Conservation (phyloP, 1,140 invertebrate species). For the Drosophila athabasca region DNA sequence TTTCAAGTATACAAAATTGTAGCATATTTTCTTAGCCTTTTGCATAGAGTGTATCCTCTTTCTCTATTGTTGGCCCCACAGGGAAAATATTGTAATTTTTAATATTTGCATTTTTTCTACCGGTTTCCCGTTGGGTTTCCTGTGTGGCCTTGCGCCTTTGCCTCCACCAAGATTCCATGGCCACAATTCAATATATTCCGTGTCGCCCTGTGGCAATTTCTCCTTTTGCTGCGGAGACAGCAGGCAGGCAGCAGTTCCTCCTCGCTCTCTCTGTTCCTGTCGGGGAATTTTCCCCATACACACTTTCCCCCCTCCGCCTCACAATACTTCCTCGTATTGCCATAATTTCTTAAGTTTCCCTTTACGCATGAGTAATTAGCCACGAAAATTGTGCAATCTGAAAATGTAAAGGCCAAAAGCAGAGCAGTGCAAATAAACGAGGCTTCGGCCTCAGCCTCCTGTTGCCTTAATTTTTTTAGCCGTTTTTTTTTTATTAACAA, state of each 20-base stretch:
- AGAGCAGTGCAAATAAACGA: too few species aligned
- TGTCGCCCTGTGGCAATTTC: slow-evolving; percentile 43
- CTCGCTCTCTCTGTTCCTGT: not conserved
- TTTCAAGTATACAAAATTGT: too few species aligned
- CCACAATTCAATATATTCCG: slow-evolving; percentile 35
- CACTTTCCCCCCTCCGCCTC: slow-evolving; percentile 6
- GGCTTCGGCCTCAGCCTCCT: too few species aligned
- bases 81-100: slow-evolving; percentile 31
- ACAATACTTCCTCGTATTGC: slow-evolving; percentile 17
- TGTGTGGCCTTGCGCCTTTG: not conserved
- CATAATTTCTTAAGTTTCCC: slow-evolving; percentile 70
- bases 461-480: slow-evolving; percentile 17
- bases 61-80: slow-evolving; percentile 7
- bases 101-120: slow-evolving; percentile 30
- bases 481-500: slow-evolving; percentile 65
- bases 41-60: slow-evolving; percentile 22
- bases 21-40: not conserved
- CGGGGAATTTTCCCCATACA: too few species aligned
- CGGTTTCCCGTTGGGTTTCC: not conserved
- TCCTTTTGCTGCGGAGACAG: too few species aligned
- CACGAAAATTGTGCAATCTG: slow-evolving; percentile 43
- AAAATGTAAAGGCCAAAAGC: slow-evolving; percentile 19
- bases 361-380: slow-evolving; percentile 76
- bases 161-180: not conserved
- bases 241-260: not conserved